Evolutionary conservation across 2,113 vertebrate genomes (phyloP).

Genomic region (Porphyrio hochstetteri): DNA sequence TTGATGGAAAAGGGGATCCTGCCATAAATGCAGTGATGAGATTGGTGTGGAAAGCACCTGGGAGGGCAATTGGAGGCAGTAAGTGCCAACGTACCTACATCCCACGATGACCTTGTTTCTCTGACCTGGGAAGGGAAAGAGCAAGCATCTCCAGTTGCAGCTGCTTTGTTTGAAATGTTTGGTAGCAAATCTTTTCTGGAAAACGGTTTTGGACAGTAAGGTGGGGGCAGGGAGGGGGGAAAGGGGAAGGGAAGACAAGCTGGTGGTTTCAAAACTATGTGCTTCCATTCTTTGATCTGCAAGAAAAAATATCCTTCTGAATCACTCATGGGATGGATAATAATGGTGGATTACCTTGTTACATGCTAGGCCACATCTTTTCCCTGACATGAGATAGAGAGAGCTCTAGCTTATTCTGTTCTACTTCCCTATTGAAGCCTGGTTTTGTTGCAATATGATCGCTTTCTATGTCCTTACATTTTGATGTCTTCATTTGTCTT

Average conservation of each 20-base stretch:
- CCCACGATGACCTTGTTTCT: not conserved
- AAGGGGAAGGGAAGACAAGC: not conserved
- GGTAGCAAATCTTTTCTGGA: not conserved
- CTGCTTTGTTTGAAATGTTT: not conserved
- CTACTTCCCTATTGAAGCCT: not conserved
- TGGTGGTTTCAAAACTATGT: not conserved
- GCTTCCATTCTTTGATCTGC: not conserved
- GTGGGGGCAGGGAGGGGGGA: not conserved
- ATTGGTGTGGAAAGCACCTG: not conserved
- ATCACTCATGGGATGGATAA: not conserved
- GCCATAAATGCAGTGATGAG: not conserved
- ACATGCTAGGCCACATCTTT: not conserved
- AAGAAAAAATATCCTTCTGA: not conserved
- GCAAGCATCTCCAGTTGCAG: not conserved
- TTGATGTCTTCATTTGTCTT: not conserved
- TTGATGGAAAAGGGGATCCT: not conserved
- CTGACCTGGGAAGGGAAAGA: not conserved
- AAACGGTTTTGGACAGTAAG: not conserved
- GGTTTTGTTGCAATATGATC: not conserved
- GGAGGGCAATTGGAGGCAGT: not conserved
- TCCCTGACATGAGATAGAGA: not conserved
- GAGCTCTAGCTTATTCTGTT: not conserved
- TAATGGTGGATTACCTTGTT: not conserved
- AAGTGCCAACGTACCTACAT: not conserved
- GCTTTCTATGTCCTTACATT: not conserved